Evolutionary conservation across 2,888 invertebrate genomes (phyloP), one percentile per base, ranked within the genome.

Genomic region (Drepana falcataria): DNA sequence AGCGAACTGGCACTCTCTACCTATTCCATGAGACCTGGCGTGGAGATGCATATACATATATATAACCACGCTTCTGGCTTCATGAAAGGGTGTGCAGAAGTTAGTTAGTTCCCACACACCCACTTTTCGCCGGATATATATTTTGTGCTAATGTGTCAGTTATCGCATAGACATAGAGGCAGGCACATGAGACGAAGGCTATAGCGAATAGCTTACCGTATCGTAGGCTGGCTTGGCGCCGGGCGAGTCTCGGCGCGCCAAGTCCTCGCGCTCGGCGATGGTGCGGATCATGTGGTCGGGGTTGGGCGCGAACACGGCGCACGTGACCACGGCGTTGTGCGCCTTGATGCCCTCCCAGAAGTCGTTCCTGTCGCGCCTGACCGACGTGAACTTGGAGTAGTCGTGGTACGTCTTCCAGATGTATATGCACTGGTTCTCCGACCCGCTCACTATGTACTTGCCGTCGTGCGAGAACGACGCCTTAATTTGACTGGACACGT

Each of bases 321-420:
- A 98, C 0, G 99, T 99, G 3, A 99, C 99, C 34, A 98, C 95
- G 0, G 98, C 98, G 83, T 96, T 97, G 80, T 98, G 99, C 4
- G 97, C 98, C 68, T 88, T 88, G 4, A 90, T 87, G 0, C 98
- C 97, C 79, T 99, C 99, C 98, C 99, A 99, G 85, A 97, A 99
- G 79, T 98, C 97, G 79, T 99, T 99, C 49, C 99, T 91, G 81
- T 99, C 99, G 51, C 99, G 92, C 52, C 99, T 92, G 53, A 95
- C 95, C 21, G 98, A 98, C 37, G 97, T 96, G 75, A 98, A 97
- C 87, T 98, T 98, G 2, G 97, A 95, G 79, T 98, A 98, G 76
- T 98, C 98, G 73, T 99, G 98, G 81, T 96, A 96, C 0, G 99
- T 99, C 86, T 97, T 97, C 99, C 99, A 99, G 55, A 99, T 96